These are phyloP conservation scores for Tupiocoris notatus DNA, from an alignment of 2,888 invertebrate species.

Conservation along the genomic window DNA sequence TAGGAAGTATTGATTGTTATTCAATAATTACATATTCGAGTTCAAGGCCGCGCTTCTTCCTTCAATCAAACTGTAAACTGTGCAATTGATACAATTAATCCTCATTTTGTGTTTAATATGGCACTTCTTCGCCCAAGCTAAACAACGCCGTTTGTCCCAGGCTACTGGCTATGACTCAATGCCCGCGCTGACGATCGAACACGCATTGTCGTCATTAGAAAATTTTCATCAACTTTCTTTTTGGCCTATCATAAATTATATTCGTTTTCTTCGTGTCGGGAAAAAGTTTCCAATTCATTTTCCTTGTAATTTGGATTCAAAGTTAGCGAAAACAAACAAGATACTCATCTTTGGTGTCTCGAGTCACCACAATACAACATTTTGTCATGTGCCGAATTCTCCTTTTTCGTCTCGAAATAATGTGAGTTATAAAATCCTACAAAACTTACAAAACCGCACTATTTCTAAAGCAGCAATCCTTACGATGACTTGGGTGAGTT, in stretches of 20 bases:
- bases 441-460: constrained; percentile 40
- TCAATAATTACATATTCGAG: too few species aligned
- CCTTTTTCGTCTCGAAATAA: constrained; percentile 1
- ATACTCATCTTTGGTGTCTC: neutral
- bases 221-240: too few species aligned
- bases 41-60: too few species aligned
- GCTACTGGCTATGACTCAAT: neutral
- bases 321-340: neutral
- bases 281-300: too few species aligned
- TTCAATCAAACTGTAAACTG: too few species aligned
- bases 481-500: constrained; percentile 49
- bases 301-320: neutral
- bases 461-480: constrained; percentile 34
- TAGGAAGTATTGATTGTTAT: too few species aligned
- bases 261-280: neutral
- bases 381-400: constrained; percentile 1
- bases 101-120: too few species aligned
- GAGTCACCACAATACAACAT: neutral
- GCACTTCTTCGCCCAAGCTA: too few species aligned
- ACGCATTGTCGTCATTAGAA: too few species aligned
- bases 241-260: neutral
- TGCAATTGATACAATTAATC: too few species aligned
- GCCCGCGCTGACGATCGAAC: neutral
- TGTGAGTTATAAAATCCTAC: constrained; percentile 45
- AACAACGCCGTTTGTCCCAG: too few species aligned